Conservation (phyloP, 2,888 invertebrate species). For the Flabesymbios commensalis region DNA sequence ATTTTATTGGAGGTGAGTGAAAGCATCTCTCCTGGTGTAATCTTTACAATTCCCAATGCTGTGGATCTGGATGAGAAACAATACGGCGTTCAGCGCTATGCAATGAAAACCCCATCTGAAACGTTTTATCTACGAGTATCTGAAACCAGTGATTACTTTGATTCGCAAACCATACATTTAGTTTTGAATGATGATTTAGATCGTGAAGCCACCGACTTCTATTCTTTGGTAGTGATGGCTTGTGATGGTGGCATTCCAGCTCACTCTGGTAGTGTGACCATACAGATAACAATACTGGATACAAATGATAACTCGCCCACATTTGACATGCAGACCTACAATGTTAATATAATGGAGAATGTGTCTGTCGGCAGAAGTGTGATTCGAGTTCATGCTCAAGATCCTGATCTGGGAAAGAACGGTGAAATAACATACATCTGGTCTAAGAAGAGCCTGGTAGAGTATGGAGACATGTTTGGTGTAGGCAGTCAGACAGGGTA, state of each 20-base stretch:
- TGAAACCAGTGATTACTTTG: too few relatives aligned
- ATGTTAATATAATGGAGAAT: slow-evolving; percentile 23
- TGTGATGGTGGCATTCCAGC: slow-evolving; percentile 32
- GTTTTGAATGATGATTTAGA: slow-evolving; percentile 30
- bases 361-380: slow-evolving; percentile 19
- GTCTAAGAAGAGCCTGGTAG: slow-evolving; percentile 18
- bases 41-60: slow-evolving; percentile 11
- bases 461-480: slow-evolving; percentile 27
- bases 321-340: slow-evolving; percentile 18
- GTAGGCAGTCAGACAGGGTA: slow-evolving; percentile 31
- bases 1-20: slow-evolving; percentile 13
- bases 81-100: slow-evolving; percentile 17
- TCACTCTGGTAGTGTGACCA: slow-evolving; percentile 23
- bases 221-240: slow-evolving; percentile 29
- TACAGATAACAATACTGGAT: slow-evolving; percentile 20
- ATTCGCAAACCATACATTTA: too few relatives aligned
- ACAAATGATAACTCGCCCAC: slow-evolving; percentile 29
- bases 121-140: too few relatives aligned
- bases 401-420: slow-evolving; percentile 33
- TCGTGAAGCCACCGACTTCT: slow-evolving; percentile 28
- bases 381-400: slow-evolving; percentile 30
- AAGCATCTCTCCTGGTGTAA: slow-evolving; percentile 4
- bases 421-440: slow-evolving; percentile 35
- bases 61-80: slow-evolving; percentile 21
- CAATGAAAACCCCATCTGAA: slow-evolving; percentile 1